Evolutionary conservation across 92 coral and sea anemone genomes (phyloP).

Genomic region (Nematostella vectensis): DNA sequence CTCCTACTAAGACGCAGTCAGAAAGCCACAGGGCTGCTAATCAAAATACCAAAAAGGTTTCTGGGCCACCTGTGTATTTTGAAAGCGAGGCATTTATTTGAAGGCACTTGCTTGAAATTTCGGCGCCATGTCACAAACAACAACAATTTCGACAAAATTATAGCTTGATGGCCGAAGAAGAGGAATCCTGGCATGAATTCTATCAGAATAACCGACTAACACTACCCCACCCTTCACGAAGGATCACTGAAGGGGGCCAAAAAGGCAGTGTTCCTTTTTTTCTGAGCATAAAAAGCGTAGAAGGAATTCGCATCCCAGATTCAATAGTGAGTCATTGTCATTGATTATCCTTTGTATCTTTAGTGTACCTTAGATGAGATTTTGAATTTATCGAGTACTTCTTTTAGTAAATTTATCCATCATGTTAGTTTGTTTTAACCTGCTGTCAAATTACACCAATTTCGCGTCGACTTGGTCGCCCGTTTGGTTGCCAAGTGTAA

Average conservation of each 20-base stretch:
- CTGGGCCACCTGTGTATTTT: conserved; percentile 23
- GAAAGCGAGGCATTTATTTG: neutral
- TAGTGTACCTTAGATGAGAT: no score
- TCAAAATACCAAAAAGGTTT: neutral
- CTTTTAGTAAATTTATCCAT: no score
- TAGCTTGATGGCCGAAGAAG: conserved; percentile 65
- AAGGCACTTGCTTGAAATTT: conserved; percentile 23
- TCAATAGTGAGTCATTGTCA: conserved; percentile 39
- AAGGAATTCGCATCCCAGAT: conserved; percentile 73
- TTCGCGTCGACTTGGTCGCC: no score
- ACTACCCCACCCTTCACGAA: conserved; percentile 69
- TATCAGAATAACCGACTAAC: conserved; percentile 84
- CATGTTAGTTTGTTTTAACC: no score
- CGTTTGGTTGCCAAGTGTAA: no score
- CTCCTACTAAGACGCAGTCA: neutral
- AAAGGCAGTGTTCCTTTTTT: conserved; percentile 64
- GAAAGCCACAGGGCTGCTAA: neutral
- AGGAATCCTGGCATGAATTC: conserved; percentile 92
- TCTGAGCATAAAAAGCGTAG: conserved; percentile 57
- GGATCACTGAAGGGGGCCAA: conserved; percentile 42
- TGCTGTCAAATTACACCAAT: no score
- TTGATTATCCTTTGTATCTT: neutral
- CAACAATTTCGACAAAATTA: neutral
- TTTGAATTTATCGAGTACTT: no score
- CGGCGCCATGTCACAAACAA: conserved; percentile 54